Percentiles rank a stretch among this genome's conserved stretches.
Evolutionary conservation across 2,888 invertebrate genomes (phyloP).

Genomic region (Epirrhoe alternata): DNA sequence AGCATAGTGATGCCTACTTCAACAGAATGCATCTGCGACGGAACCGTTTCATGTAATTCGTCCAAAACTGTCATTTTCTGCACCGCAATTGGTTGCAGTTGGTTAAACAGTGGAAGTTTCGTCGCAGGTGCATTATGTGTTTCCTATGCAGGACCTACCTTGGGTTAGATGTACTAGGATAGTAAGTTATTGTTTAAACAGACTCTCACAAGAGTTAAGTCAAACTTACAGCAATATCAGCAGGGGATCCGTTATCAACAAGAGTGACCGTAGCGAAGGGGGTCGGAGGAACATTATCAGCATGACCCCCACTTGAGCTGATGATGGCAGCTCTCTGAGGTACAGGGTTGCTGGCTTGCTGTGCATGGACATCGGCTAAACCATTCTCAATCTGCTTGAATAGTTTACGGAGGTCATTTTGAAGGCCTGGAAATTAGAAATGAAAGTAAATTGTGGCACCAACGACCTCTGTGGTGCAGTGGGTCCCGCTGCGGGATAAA

Average conservation of each 20-base stretch:
- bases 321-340: not conserved
- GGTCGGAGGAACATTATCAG: constrained; percentile 30
- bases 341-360: constrained; percentile 47
- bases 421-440: constrained; percentile 17
- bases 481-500: no score
- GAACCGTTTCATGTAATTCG: no score
- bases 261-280: constrained; percentile 89
- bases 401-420: constrained; percentile 23
- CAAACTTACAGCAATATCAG: constrained; percentile 89
- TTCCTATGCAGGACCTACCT: no score
- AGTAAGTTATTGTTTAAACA: no score
- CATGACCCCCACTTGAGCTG: constrained; percentile 12
- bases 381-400: constrained; percentile 80
- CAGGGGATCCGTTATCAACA: constrained; percentile 92
- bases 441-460: not conserved
- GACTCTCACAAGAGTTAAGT: no score
- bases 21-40: no score
- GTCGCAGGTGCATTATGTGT: no score
- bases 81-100: not conserved
- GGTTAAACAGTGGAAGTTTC: no score
- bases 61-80: no score
- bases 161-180: no score
- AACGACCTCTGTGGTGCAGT: no score
- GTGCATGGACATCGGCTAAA: constrained; percentile 87
- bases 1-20: no score